These are phyloP conservation scores for Rhea americana DNA, from an alignment of 2,113 vertebrate genomes.

Conservation along the genomic window DNA sequence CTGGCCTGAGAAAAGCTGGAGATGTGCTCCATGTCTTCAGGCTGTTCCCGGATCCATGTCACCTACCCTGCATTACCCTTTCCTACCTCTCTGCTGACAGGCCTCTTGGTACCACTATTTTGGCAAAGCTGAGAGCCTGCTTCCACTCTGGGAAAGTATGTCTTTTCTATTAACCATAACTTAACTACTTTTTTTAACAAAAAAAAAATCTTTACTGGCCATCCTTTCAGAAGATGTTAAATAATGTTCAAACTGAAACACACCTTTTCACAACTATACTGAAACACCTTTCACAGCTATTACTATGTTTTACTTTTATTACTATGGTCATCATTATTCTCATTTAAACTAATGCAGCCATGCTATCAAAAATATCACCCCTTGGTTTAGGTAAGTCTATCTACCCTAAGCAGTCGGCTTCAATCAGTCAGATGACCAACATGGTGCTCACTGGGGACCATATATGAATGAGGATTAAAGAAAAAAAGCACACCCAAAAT, in stretches of 20 bases:
- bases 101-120: constrained; percentile 75
- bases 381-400: neutral
- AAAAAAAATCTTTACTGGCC: no score
- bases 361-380: neutral
- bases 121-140: neutral
- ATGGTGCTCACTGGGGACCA: neutral
- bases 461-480: neutral
- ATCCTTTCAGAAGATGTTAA: no score
- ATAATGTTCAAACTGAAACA: neutral
- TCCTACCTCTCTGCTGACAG: constrained; percentile 86
- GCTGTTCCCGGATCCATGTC: constrained; percentile 80
- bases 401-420: neutral
- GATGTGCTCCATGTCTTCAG: constrained; percentile 93
- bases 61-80: constrained; percentile 89
- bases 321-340: neutral
- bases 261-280: no score
- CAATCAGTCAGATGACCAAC: neutral
- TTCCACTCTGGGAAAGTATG: neutral
- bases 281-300: neutral
- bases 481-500: no score
- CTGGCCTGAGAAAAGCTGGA: constrained; percentile 88
- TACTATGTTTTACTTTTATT: neutral
- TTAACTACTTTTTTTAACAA: no score
- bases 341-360: neutral
- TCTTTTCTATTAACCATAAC: neutral